These are phyloP conservation scores for Melanogrammus aeglefinus DNA, from an alignment of 2,797 vertebrate species.

Conservation along the genomic window DNA sequence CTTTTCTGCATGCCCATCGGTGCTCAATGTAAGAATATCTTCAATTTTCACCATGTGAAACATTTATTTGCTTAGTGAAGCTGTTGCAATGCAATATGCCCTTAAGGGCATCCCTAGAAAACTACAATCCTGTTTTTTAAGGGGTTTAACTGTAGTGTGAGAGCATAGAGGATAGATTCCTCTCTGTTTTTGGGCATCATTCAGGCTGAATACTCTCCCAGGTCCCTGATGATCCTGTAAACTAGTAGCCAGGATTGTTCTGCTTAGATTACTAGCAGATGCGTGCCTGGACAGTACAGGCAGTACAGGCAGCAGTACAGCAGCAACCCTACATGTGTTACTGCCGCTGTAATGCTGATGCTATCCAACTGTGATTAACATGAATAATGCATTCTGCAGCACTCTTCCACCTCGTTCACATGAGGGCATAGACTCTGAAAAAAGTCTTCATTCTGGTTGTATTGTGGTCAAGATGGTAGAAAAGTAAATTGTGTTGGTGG, in stretches of 20 bases:
- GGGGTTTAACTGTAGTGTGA: background rate
- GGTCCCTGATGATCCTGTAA: background rate
- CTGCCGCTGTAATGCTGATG: background rate
- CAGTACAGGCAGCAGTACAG: slow-evolving; percentile 2
- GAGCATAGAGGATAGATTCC: background rate
- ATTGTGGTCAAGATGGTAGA: background rate
- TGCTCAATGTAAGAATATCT: background rate
- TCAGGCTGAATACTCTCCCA: background rate
- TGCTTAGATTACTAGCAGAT: background rate
- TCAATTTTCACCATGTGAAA: background rate
- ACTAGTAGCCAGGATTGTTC: background rate
- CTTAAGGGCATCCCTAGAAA: background rate
- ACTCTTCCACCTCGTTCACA: background rate
- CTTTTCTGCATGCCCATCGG: background rate
- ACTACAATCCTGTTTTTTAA: background rate
- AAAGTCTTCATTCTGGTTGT: background rate
- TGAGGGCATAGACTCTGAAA: background rate
- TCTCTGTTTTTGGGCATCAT: background rate
- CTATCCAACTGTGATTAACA: background rate
- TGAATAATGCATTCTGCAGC: background rate
- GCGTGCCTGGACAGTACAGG: background rate
- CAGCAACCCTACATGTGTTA: background rate
- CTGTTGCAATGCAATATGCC: background rate
- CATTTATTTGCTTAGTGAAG: background rate
- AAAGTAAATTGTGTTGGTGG: background rate